Evolutionary conservation across 2,888 invertebrate genomes (phyloP).

Genomic region (Athetis lepigone): DNA sequence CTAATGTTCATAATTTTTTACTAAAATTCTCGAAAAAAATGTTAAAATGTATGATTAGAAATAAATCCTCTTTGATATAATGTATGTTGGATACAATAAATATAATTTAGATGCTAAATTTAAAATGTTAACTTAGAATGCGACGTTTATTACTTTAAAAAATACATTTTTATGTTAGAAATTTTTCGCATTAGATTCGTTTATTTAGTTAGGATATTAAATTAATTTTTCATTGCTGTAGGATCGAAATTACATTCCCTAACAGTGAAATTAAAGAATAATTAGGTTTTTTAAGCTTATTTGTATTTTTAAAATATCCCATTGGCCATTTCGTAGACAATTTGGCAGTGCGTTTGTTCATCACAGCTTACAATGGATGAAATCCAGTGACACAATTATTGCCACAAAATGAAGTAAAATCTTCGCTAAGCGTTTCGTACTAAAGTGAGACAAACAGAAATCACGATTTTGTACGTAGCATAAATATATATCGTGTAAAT

Average conservation of each 20-base stretch:
- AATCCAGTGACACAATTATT: conserved; percentile 17
- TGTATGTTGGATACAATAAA: conserved; percentile 34
- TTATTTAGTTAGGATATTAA: conserved; percentile 44
- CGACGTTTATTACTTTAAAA: conserved; percentile 37
- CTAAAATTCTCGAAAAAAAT: conserved; percentile 29
- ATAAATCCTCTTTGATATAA: conserved; percentile 47
- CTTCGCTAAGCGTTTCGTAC: conserved; percentile 41
- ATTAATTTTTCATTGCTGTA: conserved; percentile 36
- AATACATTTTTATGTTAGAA: too few species aligned
- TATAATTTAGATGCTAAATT: conserved; percentile 51
- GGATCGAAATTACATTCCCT: conserved; percentile 49
- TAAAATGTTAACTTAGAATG: conserved; percentile 45
- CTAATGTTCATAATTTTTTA: conserved; percentile 55
- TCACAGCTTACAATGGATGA: conserved; percentile 13
- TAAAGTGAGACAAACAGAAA: conserved; percentile 38
- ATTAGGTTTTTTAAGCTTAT: neutral
- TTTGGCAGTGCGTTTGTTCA: conserved; percentile 12
- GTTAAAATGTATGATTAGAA: conserved; percentile 36
- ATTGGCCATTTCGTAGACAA: neutral
- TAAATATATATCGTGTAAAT: conserved; percentile 56
- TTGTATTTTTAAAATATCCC: neutral
- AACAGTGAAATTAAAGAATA: conserved; percentile 13
- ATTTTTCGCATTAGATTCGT: conserved; percentile 48
- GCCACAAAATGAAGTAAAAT: conserved; percentile 10
- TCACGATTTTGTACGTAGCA: conserved; percentile 52